Evolutionary conservation across 1,140 invertebrate genomes (phyloP).

Genomic region (Atta texana): DNA sequence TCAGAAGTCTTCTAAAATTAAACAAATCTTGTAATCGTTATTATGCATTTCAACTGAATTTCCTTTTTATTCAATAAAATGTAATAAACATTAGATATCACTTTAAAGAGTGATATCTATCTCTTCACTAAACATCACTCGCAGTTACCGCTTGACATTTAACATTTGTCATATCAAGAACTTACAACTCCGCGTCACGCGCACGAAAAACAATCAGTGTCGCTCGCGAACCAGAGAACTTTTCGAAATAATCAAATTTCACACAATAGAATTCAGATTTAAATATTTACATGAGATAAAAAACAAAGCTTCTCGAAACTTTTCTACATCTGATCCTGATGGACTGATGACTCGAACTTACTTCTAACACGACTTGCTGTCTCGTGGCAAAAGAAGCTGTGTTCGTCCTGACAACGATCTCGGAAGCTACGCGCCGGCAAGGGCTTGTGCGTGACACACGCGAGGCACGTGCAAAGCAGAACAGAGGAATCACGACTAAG

Average conservation of each 20-base stretch:
- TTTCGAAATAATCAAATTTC: neutral
- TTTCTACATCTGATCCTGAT: neutral
- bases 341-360: slow-evolving; percentile 20
- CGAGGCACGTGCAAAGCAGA: slow-evolving; percentile 15
- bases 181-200: neutral
- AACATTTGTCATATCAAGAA: slow-evolving; percentile 37
- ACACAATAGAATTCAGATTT: neutral
- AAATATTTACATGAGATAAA: neutral
- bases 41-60: neutral
- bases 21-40: neutral
- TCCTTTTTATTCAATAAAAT: neutral
- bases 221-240: neutral
- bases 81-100: neutral
- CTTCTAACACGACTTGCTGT: neutral
- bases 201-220: neutral
- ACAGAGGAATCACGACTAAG: neutral
- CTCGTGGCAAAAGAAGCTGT: neutral
- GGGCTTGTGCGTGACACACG: neutral
- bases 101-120: too few species aligned
- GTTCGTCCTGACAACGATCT: neutral
- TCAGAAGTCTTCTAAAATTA: neutral
- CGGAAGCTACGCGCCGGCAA: neutral
- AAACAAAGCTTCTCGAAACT: neutral
- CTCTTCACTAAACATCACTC: neutral
- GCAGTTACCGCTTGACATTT: slow-evolving; percentile 40